Percentiles rank a stretch among this genome's conserved stretches.
phyloP scores from a whole-genome alignment of 2,113 vertebrate species.

The Nibea coibor region DNA sequence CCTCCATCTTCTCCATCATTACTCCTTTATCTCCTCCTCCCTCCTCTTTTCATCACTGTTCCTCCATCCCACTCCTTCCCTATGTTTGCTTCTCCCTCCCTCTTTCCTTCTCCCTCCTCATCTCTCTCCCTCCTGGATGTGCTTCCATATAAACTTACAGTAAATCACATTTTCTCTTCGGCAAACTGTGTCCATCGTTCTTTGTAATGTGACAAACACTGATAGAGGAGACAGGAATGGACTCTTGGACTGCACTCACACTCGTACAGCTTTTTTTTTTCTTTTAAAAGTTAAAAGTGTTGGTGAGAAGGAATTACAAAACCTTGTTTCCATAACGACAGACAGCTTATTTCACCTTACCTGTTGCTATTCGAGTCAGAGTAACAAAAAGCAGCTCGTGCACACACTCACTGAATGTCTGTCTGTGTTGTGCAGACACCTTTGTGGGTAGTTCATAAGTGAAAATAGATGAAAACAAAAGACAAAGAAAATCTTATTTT shows the following conservation, averaged over 20 bases:
- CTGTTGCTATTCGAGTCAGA: background rate
- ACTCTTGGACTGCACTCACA: background rate
- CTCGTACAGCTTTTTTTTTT: background rate
- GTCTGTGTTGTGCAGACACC: background rate
- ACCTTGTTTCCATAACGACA: slow-evolving; percentile 36
- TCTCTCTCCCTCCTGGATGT: slow-evolving; percentile 1
- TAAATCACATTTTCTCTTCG: slow-evolving; percentile 38
- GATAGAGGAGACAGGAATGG: background rate
- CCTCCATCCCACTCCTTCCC: slow-evolving; percentile 17
- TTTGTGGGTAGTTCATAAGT: background rate
- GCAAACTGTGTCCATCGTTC: slow-evolving; percentile 2
- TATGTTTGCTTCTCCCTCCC: slow-evolving; percentile 1
- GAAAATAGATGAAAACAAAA: background rate
- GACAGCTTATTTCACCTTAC: background rate
- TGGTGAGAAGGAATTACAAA: background rate
- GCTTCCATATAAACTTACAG: slow-evolving; percentile 14
- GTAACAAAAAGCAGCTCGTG: background rate
- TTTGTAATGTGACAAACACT: slow-evolving; percentile 19
- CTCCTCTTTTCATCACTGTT: slow-evolving; percentile 47
- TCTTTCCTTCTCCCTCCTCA: background rate
- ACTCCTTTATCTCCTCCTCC: slow-evolving; percentile 49
- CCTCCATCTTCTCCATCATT: slow-evolving; percentile 52
- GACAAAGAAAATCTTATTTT: background rate
- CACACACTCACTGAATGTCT: too few relatives aligned
- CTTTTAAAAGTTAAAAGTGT: background rate